phyloP scores from a whole-genome alignment of 2,888 invertebrate species.

The Eristalis pertinax region DNA sequence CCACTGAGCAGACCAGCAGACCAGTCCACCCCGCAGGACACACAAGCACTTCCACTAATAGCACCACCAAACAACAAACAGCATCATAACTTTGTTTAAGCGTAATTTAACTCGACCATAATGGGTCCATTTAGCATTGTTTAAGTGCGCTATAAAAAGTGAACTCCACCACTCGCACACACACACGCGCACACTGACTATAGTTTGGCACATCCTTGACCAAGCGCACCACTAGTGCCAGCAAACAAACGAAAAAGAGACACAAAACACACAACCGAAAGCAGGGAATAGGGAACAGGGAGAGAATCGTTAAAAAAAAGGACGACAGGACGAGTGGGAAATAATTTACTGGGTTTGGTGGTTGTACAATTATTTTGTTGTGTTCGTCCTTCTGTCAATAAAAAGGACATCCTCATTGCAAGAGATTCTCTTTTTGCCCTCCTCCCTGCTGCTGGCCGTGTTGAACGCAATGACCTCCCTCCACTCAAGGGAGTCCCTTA shows the following conservation, averaged over 20 bases:
- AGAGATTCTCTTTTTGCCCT: background rate
- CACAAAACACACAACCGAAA: slow-evolving; percentile 28
- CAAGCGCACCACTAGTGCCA: slow-evolving; percentile 1
- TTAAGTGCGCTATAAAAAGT: slow-evolving; percentile 69
- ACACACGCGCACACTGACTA: background rate
- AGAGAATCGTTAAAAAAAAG: slow-evolving; percentile 18
- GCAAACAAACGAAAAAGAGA: background rate
- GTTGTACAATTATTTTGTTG: slow-evolving; percentile 39
- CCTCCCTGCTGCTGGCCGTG: background rate
- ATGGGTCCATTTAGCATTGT: slow-evolving; percentile 74
- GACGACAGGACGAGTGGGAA: slow-evolving; percentile 5
- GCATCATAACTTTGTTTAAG: slow-evolving; percentile 75
- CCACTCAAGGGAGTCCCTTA: slow-evolving; percentile 1
- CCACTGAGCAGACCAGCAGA: background rate
- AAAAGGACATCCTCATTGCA: slow-evolving; percentile 23
- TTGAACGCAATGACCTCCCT: slow-evolving; percentile 34
- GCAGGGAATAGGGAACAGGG: background rate
- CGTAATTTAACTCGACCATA: slow-evolving; percentile 75
- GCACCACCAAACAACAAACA: slow-evolving; percentile 61
- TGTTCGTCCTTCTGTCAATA: slow-evolving; percentile 44
- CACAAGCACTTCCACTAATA: slow-evolving; percentile 55
- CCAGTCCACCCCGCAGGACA: background rate
- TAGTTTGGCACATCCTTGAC: slow-evolving; percentile 43
- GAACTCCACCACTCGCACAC: slow-evolving; percentile 28
- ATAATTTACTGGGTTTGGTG: slow-evolving; percentile 47